Conservation (phyloP, 92 coral and sea anemone species). For the Siderastrea radians region DNA sequence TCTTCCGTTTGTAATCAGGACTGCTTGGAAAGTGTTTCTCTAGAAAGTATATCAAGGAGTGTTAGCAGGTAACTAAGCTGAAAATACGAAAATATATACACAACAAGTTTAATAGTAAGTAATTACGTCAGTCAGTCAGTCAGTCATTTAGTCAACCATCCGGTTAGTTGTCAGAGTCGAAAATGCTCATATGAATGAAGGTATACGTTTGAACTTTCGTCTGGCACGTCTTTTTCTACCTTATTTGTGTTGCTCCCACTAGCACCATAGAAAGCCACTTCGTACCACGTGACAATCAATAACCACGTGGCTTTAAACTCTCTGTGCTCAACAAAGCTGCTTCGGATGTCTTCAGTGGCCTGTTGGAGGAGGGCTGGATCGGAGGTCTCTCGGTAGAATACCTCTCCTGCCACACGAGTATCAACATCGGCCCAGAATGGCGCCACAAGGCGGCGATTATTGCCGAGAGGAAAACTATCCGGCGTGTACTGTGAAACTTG, state of each 20-base stretch:
- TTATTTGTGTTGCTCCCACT: conserved; percentile 1
- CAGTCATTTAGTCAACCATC: no score
- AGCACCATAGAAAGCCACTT: conserved; percentile 63
- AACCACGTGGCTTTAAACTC: conserved; percentile 78
- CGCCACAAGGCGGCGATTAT: conserved; percentile 72
- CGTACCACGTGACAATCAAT: conserved; percentile 30
- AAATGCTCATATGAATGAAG: no score
- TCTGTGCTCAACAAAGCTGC: conserved; percentile 55
- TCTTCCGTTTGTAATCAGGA: conserved; percentile 68
- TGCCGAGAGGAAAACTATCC: conserved; percentile 73
- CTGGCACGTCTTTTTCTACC: not conserved
- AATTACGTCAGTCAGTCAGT: not conserved
- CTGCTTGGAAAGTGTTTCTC: conserved; percentile 76
- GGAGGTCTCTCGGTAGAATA: conserved; percentile 73
- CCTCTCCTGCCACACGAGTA: conserved; percentile 63
- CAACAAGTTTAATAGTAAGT: not conserved
- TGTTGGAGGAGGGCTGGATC: conserved; percentile 52
- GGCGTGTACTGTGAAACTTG: conserved; percentile 69
- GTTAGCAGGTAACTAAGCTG: conserved; percentile 33
- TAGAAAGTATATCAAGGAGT: conserved; percentile 29
- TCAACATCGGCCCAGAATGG: conserved; percentile 80
- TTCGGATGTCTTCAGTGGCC: conserved; percentile 68
- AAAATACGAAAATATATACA: not conserved
- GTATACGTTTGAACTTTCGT: not conserved
- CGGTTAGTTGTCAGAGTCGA: no score